These are phyloP conservation scores for Ligdia adustata DNA, from an alignment of 2,888 invertebrate species.

Conservation along the genomic window DNA sequence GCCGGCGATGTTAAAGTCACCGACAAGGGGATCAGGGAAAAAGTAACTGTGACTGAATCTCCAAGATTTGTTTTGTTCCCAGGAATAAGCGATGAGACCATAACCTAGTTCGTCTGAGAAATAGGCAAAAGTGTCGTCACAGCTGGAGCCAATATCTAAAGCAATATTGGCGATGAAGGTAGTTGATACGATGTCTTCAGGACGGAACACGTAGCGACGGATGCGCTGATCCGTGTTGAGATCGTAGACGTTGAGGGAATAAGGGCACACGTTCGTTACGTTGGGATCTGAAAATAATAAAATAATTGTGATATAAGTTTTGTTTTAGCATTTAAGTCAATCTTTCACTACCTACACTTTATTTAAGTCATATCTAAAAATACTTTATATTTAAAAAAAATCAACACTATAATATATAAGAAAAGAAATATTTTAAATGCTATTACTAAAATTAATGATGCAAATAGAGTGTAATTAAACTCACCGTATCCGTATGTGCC, in stretches of 20 bases:
- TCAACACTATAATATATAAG: too few relatives aligned
- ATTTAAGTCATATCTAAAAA: too few relatives aligned
- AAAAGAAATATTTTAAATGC: too few relatives aligned
- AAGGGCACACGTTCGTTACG: conserved; percentile 89
- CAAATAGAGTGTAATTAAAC: conserved; percentile 19
- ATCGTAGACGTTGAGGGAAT: conserved; percentile 90
- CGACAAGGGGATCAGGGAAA: conserved; percentile 91
- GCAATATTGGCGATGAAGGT: conserved; percentile 95
- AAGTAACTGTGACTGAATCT: conserved; percentile 91
- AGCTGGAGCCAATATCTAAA: conserved; percentile 89
- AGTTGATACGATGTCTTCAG: conserved; percentile 89
- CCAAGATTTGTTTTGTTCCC: conserved; percentile 91
- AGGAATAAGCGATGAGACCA: conserved; percentile 91
- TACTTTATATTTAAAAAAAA: background rate
- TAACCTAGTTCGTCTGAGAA: conserved; percentile 93
- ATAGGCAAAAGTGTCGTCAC: conserved; percentile 91
- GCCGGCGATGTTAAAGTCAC: conserved; percentile 91
- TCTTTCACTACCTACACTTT: too few relatives aligned
- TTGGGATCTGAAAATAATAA: conserved; percentile 66
- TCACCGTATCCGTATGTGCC: conserved; percentile 91
- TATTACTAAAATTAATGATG: too few relatives aligned
- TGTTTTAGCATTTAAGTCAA: too few relatives aligned
- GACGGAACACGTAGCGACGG: conserved; percentile 87
- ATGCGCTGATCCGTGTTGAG: conserved; percentile 88
- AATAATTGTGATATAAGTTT: background rate